phyloP scores from a whole-genome alignment of 2,797 vertebrate species.

The Sebastes cheni region DNA sequence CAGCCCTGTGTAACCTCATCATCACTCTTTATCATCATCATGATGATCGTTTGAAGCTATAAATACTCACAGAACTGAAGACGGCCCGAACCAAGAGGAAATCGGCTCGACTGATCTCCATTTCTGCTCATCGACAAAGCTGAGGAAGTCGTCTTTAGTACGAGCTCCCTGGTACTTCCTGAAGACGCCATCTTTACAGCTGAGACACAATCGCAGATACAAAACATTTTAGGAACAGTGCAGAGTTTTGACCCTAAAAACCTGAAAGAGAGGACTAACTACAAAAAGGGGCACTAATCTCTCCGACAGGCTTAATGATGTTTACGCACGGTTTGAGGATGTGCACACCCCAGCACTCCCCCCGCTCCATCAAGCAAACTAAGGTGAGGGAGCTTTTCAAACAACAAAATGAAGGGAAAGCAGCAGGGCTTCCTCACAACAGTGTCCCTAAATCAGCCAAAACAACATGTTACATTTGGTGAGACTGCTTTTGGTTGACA shows the following conservation, averaged over 20 bases:
- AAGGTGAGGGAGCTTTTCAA: no score
- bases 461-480: no score
- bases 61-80: conserved; percentile 90
- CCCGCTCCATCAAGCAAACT: no score
- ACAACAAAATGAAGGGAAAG: no score
- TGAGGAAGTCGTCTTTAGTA: conserved; percentile 93
- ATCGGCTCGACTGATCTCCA: conserved; percentile 91
- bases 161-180: conserved; percentile 93
- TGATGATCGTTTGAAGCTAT: not conserved
- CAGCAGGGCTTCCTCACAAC: no score
- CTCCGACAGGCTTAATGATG: no score
- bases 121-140: conserved; percentile 91
- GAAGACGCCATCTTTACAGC: conserved; percentile 95
- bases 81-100: conserved; percentile 94
- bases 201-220: conserved; percentile 56
- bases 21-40: not conserved
- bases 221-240: not conserved
- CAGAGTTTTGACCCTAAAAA: not conserved
- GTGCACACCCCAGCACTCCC: no score
- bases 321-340: no score
- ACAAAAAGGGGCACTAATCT: no score
- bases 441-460: no score
- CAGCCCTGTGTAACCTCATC: no score
- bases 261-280: not conserved
- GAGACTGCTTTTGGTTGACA: not conserved